phyloP scores from a whole-genome alignment of 2,888 invertebrate genomes.

The Agrenia bidenticulata region DNA sequence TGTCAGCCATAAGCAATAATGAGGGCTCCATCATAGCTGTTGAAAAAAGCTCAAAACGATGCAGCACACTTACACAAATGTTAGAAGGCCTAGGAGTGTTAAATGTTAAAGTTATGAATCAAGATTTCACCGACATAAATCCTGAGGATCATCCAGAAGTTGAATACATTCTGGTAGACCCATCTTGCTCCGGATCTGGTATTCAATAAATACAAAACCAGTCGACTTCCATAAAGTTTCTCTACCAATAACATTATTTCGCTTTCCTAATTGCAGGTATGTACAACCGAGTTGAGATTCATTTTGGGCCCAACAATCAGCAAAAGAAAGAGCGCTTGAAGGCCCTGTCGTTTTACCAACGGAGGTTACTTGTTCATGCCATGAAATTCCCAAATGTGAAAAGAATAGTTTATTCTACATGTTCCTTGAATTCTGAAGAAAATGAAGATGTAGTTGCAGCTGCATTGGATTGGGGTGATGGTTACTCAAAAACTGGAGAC shows the following conservation, averaged over 20 bases:
- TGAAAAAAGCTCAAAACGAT: conserved; percentile 71
- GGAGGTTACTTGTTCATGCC: conserved; percentile 80
- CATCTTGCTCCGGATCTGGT: conserved; percentile 95
- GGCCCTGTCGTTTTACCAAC: conserved; percentile 65
- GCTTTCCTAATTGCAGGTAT: conserved; percentile 60
- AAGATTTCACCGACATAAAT: conserved; percentile 72
- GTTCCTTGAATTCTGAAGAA: conserved; percentile 84
- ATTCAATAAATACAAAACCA: conserved; percentile 55
- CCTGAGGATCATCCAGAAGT: conserved; percentile 67
- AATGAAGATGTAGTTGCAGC: conserved; percentile 63
- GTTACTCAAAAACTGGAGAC: neutral
- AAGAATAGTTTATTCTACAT: conserved; percentile 92
- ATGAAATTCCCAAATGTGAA: conserved; percentile 81
- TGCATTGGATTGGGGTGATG: conserved; percentile 26
- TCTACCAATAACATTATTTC: neutral
- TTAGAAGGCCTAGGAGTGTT: conserved; percentile 66
- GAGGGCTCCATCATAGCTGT: conserved; percentile 69
- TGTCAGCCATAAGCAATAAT: conserved; percentile 80
- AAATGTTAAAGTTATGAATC: conserved; percentile 67
- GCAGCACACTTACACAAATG: conserved; percentile 66
- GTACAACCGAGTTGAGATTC: conserved; percentile 60
- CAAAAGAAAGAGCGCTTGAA: conserved; percentile 49
- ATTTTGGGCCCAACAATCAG: conserved; percentile 55
- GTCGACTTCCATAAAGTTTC: conserved; percentile 4
- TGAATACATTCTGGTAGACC: conserved; percentile 91